A percentile compares a stretch with the other conserved stretches of the same genome.
phyloP scores from a whole-genome alignment of 2,888 invertebrate species.

The Mesorhabditis belari region DNA sequence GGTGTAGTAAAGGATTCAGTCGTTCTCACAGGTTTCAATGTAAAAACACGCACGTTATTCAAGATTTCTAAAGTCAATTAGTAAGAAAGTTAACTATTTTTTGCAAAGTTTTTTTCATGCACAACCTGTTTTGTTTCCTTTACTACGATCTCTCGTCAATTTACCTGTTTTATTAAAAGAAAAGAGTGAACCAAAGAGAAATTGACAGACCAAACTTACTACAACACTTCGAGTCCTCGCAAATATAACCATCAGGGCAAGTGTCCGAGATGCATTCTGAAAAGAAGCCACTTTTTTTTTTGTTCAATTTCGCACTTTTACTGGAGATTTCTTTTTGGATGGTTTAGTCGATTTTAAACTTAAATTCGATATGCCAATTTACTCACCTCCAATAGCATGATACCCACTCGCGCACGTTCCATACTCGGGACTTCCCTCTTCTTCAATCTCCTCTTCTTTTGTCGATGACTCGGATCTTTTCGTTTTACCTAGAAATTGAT shows the following conservation, averaged over 20 bases:
- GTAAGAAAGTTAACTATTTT: background rate
- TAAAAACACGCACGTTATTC: background rate
- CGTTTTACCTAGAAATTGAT: no score
- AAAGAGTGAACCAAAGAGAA: constrained; percentile 2
- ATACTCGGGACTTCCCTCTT: background rate
- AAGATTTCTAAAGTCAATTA: background rate
- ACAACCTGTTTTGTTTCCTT: background rate
- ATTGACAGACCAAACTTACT: constrained; percentile 17
- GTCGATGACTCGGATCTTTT: background rate
- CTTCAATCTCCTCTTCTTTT: background rate
- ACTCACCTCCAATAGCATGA: background rate
- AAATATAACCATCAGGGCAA: constrained; percentile 34
- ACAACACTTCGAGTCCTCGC: constrained; percentile 35
- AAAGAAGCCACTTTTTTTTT: no score
- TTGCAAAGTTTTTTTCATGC: background rate
- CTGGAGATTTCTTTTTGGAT: no score
- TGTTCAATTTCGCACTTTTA: no score
- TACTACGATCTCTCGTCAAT: background rate
- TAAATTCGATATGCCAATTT: no score
- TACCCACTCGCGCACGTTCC: background rate
- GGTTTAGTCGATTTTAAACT: no score
- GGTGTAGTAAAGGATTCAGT: background rate
- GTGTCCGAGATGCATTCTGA: constrained; percentile 29
- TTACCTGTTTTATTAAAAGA: background rate
- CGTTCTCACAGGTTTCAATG: background rate